These are phyloP conservation scores for Tapirus indicus DNA, from an alignment of 2,797 vertebrate genomes.

Conservation along the genomic window DNA sequence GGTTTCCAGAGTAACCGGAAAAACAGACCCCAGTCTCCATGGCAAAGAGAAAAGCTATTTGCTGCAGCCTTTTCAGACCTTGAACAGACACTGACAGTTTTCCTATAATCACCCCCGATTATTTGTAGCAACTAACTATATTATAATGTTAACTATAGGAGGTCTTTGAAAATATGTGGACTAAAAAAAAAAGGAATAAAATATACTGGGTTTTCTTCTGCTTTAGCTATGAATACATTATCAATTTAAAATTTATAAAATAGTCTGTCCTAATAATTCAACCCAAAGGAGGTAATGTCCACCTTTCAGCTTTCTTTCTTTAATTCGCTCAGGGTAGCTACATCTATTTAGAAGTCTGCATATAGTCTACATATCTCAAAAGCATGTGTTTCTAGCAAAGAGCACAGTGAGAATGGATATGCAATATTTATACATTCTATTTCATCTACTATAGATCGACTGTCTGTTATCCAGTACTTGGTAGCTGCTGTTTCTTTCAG, in stretches of 20 bases:
- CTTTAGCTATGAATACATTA: slow-evolving; percentile 77
- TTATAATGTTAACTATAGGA: slow-evolving; percentile 91
- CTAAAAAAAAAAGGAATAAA: slow-evolving; percentile 56
- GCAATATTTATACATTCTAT: slow-evolving; percentile 8
- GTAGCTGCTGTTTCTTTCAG: slow-evolving; percentile 88
- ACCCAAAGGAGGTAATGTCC: slow-evolving; percentile 45
- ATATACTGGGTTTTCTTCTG: slow-evolving; percentile 68
- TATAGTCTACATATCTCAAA: not conserved
- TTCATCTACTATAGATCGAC: slow-evolving; percentile 49
- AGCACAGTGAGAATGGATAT: not conserved
- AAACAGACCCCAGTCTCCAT: slow-evolving; percentile 96
- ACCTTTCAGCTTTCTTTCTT: slow-evolving; percentile 25
- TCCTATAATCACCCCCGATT: slow-evolving; percentile 92
- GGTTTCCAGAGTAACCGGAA: slow-evolving; percentile 98
- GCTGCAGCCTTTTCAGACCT: slow-evolving; percentile 94
- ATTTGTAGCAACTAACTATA: slow-evolving; percentile 93
- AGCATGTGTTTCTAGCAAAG: slow-evolving; percentile 13
- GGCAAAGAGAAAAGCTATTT: slow-evolving; percentile 96
- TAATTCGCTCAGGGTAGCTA: not conserved
- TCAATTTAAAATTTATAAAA: slow-evolving; percentile 80
- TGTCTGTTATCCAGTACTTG: slow-evolving; percentile 81
- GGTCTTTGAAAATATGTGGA: slow-evolving; percentile 87
- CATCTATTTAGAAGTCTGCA: not conserved
- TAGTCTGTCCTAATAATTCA: slow-evolving; percentile 74
- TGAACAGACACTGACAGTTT: slow-evolving; percentile 93